A percentile compares a stretch with the other conserved stretches of the same genome.
Conservation (phyloP, 2,113 vertebrate species). For the Aplodontia rufa region DNA sequence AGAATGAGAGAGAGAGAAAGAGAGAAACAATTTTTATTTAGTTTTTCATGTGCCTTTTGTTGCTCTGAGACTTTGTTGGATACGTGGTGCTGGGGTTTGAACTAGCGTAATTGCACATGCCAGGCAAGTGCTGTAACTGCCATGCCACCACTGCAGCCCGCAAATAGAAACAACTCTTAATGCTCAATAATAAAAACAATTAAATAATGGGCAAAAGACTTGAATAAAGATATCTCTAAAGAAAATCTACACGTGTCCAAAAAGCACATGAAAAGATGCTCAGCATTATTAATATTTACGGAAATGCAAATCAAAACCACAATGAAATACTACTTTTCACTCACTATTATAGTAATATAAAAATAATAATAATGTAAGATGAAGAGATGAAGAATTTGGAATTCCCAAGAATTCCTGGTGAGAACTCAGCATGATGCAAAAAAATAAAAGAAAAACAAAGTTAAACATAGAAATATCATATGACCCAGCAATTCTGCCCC, state of each 20-base stretch:
- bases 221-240: not conserved
- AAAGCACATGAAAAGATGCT: not conserved
- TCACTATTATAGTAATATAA: not conserved
- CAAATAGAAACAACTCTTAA: too few relatives aligned
- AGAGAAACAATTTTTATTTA: too few relatives aligned
- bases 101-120: too few relatives aligned
- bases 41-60: too few relatives aligned
- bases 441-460: not conserved
- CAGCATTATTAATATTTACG: not conserved
- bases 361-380: too few relatives aligned
- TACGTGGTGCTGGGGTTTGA: too few relatives aligned
- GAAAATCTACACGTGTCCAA: not conserved
- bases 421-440: not conserved
- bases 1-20: too few relatives aligned
- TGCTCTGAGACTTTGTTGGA: too few relatives aligned
- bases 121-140: too few relatives aligned
- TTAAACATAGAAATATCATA: not conserved
- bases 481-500: not conserved
- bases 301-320: not conserved
- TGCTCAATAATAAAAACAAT: not conserved
- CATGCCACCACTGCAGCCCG: too few relatives aligned
- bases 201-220: not conserved
- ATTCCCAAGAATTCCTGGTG: not conserved
- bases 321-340: not conserved
- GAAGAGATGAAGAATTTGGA: not conserved